phyloP scores from a whole-genome alignment of 1,140 invertebrate species.

The Drosophila nebulosa region DNA sequence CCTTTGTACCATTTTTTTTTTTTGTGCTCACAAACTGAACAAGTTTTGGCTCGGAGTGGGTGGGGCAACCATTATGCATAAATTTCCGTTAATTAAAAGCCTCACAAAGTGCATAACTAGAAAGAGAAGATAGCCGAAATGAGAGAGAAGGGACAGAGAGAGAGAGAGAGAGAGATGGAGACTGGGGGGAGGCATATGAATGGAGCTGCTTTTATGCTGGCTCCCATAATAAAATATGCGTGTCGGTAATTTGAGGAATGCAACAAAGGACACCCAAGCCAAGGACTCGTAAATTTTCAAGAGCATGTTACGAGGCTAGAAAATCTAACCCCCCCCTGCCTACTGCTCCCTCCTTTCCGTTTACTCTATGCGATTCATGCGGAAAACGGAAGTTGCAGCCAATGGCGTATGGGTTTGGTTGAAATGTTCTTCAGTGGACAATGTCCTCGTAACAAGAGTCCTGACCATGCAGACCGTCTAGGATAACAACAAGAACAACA shows the following conservation, averaged over 20 bases:
- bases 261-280: slow-evolving; percentile 46
- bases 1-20: slow-evolving; percentile 27
- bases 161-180: slow-evolving; percentile 2
- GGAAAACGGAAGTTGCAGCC: slow-evolving; percentile 74
- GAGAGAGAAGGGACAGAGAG: slow-evolving; percentile 3
- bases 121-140: slow-evolving; percentile 2
- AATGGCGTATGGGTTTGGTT: slow-evolving; percentile 64
- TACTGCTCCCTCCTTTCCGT: background rate
- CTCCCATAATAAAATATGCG: slow-evolving; percentile 73
- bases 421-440: slow-evolving; percentile 18
- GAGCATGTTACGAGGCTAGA: slow-evolving; percentile 43
- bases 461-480: slow-evolving; percentile 48
- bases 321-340: slow-evolving; percentile 7
- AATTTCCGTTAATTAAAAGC: slow-evolving; percentile 76
- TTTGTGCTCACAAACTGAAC: slow-evolving; percentile 39
- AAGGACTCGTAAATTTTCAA: slow-evolving; percentile 62
- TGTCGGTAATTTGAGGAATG: slow-evolving; percentile 77
- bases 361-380: slow-evolving; percentile 36
- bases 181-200: background rate
- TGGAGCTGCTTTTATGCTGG: slow-evolving; percentile 52
- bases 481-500: slow-evolving; percentile 48
- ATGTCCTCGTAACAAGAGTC: slow-evolving; percentile 60
- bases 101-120: slow-evolving; percentile 51
- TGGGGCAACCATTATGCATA: slow-evolving; percentile 60
- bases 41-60: background rate